Evolutionary conservation across 2,888 invertebrate species (phyloP), one percentile per base, ranked within the genome.

Genomic region (Agriopis leucophaearia): DNA sequence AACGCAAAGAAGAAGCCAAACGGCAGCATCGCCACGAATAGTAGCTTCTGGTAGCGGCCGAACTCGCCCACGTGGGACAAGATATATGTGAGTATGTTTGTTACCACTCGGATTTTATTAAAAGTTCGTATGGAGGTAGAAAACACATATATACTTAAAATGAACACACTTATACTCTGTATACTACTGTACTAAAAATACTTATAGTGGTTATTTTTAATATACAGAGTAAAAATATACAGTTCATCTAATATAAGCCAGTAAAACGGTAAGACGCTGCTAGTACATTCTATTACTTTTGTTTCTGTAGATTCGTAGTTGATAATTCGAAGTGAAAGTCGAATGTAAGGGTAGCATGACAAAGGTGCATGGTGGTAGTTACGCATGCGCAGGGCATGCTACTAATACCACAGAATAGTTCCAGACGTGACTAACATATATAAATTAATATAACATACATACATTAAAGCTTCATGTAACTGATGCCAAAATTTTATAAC

Each of bases 1-100:
- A 87, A 91, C 2, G 92, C 89, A 82, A 90, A 92, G 78, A 88
- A 84, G 56, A 92, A 76, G 5, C 92, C 92, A 67, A 90, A 89
- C 0, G 92, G 92, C 75, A 88, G 68, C 90, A 93, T 92, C 16
- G 77, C 79, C 12, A 84, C 10, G 79, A 92, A 92, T 60, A 93
- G 78, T 56, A 90, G 74, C 72, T 83, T 84, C 81, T 93, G 92
- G 79, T 92, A 93, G 8, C 84, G 81, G 0, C 92, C 92, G 81
- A 91, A 83, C 73, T 89, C 88, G 0, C 92, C 92, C 40, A 89
- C 84, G 75, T 90, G 84, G n/a, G 70, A 70, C n/a, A 92, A 85
- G 15, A 92, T 27, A 27, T 27, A 27, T 5, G 27, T 27, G 27
- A 2, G 27, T 27, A 27, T 27, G 27, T 27, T 27, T 27, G 27